phyloP scores from a whole-genome alignment of 2,113 vertebrate species.

The Camelus dromedarius region DNA sequence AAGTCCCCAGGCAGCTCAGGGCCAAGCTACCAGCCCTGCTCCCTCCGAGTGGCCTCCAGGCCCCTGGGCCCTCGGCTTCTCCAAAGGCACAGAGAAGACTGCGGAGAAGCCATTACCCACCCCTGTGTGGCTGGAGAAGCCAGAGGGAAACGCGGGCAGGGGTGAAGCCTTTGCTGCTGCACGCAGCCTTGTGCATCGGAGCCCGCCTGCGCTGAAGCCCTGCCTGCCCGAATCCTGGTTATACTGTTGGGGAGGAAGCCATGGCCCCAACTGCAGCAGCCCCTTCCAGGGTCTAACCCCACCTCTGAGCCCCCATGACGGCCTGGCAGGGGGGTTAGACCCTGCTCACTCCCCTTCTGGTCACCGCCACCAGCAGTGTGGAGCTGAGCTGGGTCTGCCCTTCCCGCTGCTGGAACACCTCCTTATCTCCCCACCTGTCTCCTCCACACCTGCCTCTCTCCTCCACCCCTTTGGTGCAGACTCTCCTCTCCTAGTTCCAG shows the following conservation, averaged over 20 bases:
- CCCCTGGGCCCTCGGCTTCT: background rate
- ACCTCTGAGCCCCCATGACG: fast-evolving
- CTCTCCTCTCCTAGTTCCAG: background rate
- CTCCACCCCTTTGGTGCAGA: background rate
- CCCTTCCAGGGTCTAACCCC: background rate
- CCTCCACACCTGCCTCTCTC: background rate
- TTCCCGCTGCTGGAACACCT: background rate
- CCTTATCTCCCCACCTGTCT: background rate
- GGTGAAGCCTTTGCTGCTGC: background rate
- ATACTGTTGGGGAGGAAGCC: background rate
- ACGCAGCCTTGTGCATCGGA: too few relatives aligned
- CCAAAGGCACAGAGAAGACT: background rate
- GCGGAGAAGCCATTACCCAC: fast-evolving
- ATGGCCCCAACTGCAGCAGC: fast-evolving
- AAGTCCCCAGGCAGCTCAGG: background rate
- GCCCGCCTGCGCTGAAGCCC: fast-evolving
- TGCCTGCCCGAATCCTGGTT: background rate
- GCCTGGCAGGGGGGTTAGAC: background rate
- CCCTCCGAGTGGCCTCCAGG: fast-evolving
- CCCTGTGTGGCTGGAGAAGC: background rate
- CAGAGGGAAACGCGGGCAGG: fast-evolving
- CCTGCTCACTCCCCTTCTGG: background rate
- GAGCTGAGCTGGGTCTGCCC: background rate
- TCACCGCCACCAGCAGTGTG: too few relatives aligned
- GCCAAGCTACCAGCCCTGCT: background rate